These are phyloP conservation scores for Circaetus cinerascens DNA, from an alignment of 2,113 vertebrate species.

Conservation along the genomic window DNA sequence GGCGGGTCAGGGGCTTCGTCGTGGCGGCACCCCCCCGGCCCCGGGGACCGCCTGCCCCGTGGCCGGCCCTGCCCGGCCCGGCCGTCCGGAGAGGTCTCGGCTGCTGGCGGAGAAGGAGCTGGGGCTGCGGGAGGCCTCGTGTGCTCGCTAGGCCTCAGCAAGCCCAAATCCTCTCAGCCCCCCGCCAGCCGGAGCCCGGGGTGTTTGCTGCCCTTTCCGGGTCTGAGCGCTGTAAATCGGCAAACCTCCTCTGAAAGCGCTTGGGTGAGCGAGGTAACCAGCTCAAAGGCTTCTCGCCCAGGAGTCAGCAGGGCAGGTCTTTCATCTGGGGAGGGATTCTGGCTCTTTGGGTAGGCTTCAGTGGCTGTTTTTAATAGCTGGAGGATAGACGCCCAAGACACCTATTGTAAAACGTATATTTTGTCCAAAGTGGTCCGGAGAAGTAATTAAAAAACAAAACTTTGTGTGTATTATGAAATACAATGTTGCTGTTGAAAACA, in stretches of 20 bases:
- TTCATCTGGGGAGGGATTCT: background rate
- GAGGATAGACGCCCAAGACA: accelerated
- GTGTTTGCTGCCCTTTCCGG: background rate
- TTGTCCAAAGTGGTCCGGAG: background rate
- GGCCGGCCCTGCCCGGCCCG: too few species aligned
- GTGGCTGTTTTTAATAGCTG: accelerated
- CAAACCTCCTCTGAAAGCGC: accelerated
- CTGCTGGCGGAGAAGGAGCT: background rate
- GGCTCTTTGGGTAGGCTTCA: background rate
- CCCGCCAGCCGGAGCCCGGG: background rate
- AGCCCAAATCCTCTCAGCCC: background rate
- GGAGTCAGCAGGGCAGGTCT: background rate
- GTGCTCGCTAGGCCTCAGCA: slow-evolving; percentile 39
- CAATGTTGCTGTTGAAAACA: background rate
- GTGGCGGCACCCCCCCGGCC: too few species aligned
- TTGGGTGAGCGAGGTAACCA: accelerated
- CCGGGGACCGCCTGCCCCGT: background rate
- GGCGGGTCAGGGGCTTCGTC: too few species aligned
- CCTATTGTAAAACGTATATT: accelerated
- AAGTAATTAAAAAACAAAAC: background rate
- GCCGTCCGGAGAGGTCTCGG: background rate
- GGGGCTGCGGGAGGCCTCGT: slow-evolving; percentile 5
- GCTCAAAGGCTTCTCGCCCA: background rate
- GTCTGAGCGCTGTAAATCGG: background rate
- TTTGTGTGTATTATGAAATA: background rate